phyloP scores from a whole-genome alignment of 2,113 vertebrate genomes.

The Trichechus manatus region DNA sequence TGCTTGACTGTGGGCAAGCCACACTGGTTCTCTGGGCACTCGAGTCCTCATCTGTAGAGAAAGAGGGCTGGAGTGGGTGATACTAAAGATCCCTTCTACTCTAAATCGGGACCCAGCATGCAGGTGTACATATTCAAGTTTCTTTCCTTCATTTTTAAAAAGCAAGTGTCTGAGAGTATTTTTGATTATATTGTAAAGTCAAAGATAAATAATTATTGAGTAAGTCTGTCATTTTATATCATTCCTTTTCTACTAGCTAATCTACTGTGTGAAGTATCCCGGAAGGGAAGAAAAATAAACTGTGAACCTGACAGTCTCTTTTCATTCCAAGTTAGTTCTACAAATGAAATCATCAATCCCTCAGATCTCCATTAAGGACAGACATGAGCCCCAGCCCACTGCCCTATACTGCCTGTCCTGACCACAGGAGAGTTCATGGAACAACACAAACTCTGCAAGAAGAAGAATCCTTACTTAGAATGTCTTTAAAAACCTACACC shows the following conservation, averaged over 20 bases:
- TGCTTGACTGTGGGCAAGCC: not conserved
- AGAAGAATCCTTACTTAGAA: not conserved
- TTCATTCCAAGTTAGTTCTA: not conserved
- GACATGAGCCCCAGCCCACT: accelerated
- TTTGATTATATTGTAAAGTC: not conserved
- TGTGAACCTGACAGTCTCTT: not conserved
- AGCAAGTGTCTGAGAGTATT: not conserved
- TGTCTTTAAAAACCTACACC: not conserved
- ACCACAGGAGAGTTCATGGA: not conserved
- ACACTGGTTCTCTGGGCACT: not conserved
- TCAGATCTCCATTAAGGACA: not conserved
- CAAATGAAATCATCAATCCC: not conserved
- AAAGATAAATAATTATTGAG: not conserved
- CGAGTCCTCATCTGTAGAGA: not conserved
- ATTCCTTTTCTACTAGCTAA: conserved; percentile 5
- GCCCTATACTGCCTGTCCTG: not conserved
- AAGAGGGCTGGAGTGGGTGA: no score
- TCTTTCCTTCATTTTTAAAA: not conserved
- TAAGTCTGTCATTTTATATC: not conserved
- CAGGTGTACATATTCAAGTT: not conserved
- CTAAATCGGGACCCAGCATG: accelerated
- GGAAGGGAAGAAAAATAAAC: conserved; percentile 21
- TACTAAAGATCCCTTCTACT: not conserved
- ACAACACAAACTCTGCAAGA: not conserved
- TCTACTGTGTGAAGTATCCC: not conserved